These are phyloP conservation scores for Gyps fulvus DNA, from an alignment of 2,113 vertebrate species.

Conservation along the genomic window DNA sequence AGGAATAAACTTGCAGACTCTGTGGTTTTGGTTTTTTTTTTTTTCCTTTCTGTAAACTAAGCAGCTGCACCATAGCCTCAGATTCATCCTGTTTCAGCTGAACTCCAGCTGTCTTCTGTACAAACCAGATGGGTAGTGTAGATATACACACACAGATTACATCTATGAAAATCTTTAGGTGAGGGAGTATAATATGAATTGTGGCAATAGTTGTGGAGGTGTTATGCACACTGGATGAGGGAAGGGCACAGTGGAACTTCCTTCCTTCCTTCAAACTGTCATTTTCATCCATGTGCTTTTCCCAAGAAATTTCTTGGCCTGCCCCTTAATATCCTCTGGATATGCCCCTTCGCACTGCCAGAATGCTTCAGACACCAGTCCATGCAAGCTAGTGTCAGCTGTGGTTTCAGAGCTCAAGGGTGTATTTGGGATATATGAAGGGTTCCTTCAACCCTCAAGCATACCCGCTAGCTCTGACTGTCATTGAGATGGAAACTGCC, in stretches of 20 bases:
- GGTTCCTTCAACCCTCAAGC: background rate
- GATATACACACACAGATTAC: too few species aligned
- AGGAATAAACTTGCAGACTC: background rate
- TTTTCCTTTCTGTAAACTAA: background rate
- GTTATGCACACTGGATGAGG: background rate
- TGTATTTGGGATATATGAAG: background rate
- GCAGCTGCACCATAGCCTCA: background rate
- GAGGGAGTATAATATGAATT: background rate
- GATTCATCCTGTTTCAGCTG: background rate
- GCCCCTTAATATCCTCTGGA: background rate
- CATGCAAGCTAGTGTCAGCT: background rate
- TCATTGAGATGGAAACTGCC: background rate
- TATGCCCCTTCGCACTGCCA: background rate
- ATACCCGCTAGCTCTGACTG: fast-evolving
- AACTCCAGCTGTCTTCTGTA: background rate
- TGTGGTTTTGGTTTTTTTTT: too few species aligned
- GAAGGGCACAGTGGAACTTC: background rate
- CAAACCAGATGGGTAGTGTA: background rate
- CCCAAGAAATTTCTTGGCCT: background rate
- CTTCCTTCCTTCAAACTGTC: background rate
- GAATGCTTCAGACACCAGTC: background rate
- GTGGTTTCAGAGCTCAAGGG: background rate
- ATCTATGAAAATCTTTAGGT: background rate
- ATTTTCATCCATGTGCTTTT: fast-evolving
- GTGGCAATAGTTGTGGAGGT: background rate